Evolutionary conservation across 2,888 invertebrate species (phyloP).

Genomic region (Schrankia costaestrigalis): DNA sequence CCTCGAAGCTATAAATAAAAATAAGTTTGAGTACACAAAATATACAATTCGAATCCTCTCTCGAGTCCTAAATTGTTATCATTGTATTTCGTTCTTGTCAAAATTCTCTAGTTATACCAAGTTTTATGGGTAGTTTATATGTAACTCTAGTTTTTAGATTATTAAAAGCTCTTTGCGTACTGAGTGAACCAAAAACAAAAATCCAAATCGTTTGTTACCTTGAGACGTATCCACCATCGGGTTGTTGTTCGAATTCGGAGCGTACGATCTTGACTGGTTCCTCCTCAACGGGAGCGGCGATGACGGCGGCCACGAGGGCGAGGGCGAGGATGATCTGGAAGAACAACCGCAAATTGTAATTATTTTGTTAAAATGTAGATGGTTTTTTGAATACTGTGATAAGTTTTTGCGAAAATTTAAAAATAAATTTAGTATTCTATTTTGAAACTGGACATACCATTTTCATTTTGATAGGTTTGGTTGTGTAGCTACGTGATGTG

Average conservation of each 20-base stretch:
- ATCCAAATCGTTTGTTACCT: slow-evolving; percentile 46
- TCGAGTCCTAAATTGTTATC: no score
- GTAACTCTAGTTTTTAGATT: no score
- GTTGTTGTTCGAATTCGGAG: slow-evolving; percentile 40
- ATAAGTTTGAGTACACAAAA: slow-evolving; percentile 1
- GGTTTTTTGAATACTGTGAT: no score
- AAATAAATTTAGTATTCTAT: no score
- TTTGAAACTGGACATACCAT: no score
- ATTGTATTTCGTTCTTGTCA: background rate
- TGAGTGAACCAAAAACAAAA: no score
- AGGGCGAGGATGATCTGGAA: slow-evolving; percentile 35
- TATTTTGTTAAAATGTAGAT: no score
- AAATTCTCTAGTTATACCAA: no score
- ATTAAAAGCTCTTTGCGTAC: no score
- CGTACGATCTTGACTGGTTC: slow-evolving; percentile 43
- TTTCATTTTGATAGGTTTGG: slow-evolving; percentile 52
- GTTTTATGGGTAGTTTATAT: no score
- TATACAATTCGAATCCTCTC: no score
- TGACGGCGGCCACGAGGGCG: slow-evolving; percentile 56
- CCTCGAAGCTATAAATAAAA: slow-evolving; percentile 11
- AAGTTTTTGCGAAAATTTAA: no score
- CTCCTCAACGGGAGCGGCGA: slow-evolving; percentile 41
- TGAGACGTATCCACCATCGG: slow-evolving; percentile 52
- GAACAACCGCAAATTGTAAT: background rate
- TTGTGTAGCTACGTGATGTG: slow-evolving; percentile 40